phyloP scores from a whole-genome alignment of 2,113 vertebrate species.

The Hucho hucho region DNA sequence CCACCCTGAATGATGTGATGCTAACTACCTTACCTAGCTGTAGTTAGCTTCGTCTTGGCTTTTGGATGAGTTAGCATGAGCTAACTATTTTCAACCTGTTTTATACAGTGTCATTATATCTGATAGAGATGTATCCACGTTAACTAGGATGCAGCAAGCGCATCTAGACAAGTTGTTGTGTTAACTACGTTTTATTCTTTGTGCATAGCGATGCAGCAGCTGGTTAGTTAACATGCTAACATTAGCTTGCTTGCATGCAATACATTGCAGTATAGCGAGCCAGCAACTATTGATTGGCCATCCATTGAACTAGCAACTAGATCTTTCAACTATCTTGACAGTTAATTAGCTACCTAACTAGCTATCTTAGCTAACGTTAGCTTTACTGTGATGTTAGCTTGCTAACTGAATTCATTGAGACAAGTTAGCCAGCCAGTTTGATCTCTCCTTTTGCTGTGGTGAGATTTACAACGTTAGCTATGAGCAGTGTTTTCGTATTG shows the following conservation, averaged over 20 bases:
- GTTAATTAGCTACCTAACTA: too few species aligned
- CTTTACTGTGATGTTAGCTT: too few species aligned
- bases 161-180: not conserved
- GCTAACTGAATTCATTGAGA: not conserved
- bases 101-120: not conserved
- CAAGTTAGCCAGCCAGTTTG: not conserved
- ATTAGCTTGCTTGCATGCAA: too few species aligned
- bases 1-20: conserved; percentile 50
- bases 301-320: too few species aligned
- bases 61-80: too few species aligned
- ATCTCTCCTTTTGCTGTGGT: too few species aligned
- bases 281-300: not conserved
- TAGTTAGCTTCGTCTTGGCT: not conserved
- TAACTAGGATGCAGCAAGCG: not conserved
- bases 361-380: too few species aligned
- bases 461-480: not conserved
- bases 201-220: not conserved
- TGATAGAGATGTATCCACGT: not conserved
- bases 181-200: not conserved
- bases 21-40: conserved; percentile 43
- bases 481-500: not conserved
- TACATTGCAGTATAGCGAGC: not conserved
- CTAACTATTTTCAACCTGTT: not conserved
- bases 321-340: too few species aligned
- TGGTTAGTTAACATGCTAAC: not conserved